Evolutionary conservation across 2,113 vertebrate genomes (phyloP).

Genomic region (Tupaia tana): DNA sequence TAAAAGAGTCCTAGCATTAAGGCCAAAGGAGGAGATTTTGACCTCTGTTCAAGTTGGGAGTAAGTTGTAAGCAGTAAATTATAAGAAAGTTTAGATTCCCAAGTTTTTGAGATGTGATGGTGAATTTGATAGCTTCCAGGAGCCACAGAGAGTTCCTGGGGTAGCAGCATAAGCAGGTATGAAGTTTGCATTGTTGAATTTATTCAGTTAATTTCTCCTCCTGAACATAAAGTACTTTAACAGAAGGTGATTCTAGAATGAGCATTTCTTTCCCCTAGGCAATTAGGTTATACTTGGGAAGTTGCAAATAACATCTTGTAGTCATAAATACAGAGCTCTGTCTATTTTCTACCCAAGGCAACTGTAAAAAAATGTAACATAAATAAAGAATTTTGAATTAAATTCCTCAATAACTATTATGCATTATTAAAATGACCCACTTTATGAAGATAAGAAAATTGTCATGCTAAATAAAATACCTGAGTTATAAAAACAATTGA

Average conservation of each 20-base stretch:
- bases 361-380: background rate
- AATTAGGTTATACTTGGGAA: conserved; percentile 55
- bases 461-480: background rate
- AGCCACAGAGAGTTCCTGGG: background rate
- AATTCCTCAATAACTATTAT: conserved; percentile 24
- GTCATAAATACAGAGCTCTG: conserved; percentile 16
- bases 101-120: background rate
- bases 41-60: background rate
- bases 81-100: background rate
- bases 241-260: conserved; percentile 50
- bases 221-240: conserved; percentile 1
- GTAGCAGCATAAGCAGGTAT: background rate
- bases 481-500: conserved; percentile 9
- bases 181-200: conserved; percentile 20
- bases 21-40: background rate
- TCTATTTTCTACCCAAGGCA: conserved; percentile 20
- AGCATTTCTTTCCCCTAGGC: background rate
- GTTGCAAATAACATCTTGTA: conserved; percentile 14
- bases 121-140: background rate
- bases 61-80: background rate
- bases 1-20: background rate
- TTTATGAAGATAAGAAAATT: conserved; percentile 5
- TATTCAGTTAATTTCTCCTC: conserved; percentile 42
- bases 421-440: conserved; percentile 46
- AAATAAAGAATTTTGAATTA: conserved; percentile 45